Evolutionary conservation across 1,140 invertebrate genomes (phyloP), one percentile per base, ranked within the genome.

Genomic region (Lordiphosa mommai): DNA sequence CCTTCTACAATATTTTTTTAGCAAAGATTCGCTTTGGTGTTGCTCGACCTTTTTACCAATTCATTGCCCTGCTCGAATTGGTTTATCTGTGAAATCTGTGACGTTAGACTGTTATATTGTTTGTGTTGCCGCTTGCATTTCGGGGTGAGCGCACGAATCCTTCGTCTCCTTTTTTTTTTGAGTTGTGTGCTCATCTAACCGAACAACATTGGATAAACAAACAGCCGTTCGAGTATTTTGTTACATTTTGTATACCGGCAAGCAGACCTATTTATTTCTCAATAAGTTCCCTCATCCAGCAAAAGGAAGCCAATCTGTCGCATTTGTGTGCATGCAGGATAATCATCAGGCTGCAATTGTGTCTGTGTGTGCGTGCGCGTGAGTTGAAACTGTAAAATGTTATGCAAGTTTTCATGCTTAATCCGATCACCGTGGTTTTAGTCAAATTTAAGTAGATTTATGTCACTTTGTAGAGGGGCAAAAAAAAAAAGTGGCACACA

Each of bases 131-230:
- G 29, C 27, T n/a, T n/a, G n/a, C 12, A 17, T 49, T 34, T 10
- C 46, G 48, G 61, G 59, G 56, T 79, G 61, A 55, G 64, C 44
- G 40, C 56, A 36, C 46, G 41, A 65, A 68, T 68, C 34, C 48
- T 38, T 33, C 30, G 10, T 20, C 29, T 56, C 63, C 52, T 56
- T 77, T 33, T 64, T 58, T 57, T 77, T 70, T 66, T 40, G 61
- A 82, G 76, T 68, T 87, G 79, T 87, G 79, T 88, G 73, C 79
- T 72, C 80, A 86, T 76, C 82, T 77, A 88, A 88, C 86, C 86
- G 80, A 84, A 86, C 72, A 88, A 88, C 86, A 88, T 84, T 86
- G 86, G 86, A 88, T 88, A 88, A 88, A 88, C 86, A 88, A 88
- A 88, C 72, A 88, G 85, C 63, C 61, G 72, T 44, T 85, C 66